phyloP scores from a whole-genome alignment of 2,888 invertebrate species.

The Synergus japonicus region DNA sequence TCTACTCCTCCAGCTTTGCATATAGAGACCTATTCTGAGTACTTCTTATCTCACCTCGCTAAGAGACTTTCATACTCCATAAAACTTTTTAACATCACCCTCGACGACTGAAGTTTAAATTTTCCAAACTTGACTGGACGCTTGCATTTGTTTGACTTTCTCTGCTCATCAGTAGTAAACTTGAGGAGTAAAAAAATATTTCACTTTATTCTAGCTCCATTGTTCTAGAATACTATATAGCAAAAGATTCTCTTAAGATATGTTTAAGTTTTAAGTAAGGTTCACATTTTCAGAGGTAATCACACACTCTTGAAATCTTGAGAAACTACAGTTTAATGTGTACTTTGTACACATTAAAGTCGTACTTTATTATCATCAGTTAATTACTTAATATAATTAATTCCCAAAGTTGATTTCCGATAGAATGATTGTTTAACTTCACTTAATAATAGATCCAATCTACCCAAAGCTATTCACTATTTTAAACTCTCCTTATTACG shows the following conservation, averaged over 20 bases:
- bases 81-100: slow-evolving; percentile 32
- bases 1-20: slow-evolving; percentile 16
- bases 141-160: background rate
- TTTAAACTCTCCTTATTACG: slow-evolving; percentile 3
- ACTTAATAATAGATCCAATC: background rate
- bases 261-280: too few relatives aligned
- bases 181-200: background rate
- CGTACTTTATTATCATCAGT: too few relatives aligned
- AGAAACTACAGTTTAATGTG: too few relatives aligned
- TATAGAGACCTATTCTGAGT: slow-evolving; percentile 19
- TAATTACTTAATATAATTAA: too few relatives aligned
- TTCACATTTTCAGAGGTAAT: too few relatives aligned
- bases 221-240: background rate
- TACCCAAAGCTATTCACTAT: background rate
- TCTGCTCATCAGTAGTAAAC: background rate
- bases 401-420: background rate
- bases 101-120: slow-evolving; percentile 21
- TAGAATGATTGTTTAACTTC: background rate
- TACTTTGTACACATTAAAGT: too few relatives aligned
- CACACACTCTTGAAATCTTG: too few relatives aligned
- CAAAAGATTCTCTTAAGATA: background rate
- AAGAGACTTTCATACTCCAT: slow-evolving; percentile 32
- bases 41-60: slow-evolving; percentile 34
- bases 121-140: background rate
- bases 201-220: background rate